Evolutionary conservation across 2,888 invertebrate genomes (phyloP).

Genomic region (Stenchaetothrips biformis): DNA sequence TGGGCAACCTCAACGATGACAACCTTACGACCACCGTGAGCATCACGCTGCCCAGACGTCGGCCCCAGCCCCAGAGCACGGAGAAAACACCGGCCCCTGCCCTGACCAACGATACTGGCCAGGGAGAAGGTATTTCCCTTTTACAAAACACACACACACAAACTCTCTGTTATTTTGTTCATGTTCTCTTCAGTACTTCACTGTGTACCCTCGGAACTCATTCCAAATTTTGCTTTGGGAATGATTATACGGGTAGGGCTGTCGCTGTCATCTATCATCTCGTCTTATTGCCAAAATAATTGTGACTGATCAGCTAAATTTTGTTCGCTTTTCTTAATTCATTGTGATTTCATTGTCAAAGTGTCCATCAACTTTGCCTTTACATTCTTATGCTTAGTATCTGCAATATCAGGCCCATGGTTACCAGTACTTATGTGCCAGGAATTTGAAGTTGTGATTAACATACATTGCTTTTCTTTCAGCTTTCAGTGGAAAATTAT

Average conservation of each 20-base stretch:
- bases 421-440: not conserved
- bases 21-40: constrained; percentile 60
- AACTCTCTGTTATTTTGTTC: not conserved
- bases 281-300: not conserved
- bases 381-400: not conserved
- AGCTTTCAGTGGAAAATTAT: not conserved
- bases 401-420: not conserved
- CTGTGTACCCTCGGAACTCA: not conserved
- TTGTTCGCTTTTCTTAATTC: not conserved
- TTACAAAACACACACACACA: no score
- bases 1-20: constrained; percentile 60
- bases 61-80: constrained; percentile 43
- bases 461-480: constrained; percentile 5
- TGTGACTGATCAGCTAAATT: not conserved
- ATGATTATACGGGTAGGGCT: no score
- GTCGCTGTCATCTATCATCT: not conserved
- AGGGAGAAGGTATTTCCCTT: not conserved
- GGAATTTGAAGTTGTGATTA: not conserved
- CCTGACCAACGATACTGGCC: no score
- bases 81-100: not conserved
- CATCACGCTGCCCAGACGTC: constrained; percentile 62
- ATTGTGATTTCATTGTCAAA: not conserved
- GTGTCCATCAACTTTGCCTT: not conserved
- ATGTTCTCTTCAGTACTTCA: not conserved
- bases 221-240: not conserved